Evolutionary conservation across 2,888 invertebrate species (phyloP).

Genomic region (Melanchra persicariae): DNA sequence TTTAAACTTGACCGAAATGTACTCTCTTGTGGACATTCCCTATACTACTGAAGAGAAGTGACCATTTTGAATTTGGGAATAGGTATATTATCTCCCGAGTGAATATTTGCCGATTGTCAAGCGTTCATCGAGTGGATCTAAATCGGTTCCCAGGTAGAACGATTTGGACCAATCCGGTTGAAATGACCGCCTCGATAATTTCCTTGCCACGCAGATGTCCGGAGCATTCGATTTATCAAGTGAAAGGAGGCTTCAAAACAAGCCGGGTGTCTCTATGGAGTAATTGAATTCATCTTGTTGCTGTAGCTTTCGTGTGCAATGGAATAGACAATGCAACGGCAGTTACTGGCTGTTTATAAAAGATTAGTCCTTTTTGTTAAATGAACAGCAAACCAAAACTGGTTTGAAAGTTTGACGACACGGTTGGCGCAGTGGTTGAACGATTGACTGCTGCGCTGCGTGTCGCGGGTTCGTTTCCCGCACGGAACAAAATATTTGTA

Average conservation of each 20-base stretch:
- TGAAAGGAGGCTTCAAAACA: constrained; percentile 41
- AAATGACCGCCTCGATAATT: constrained; percentile 58
- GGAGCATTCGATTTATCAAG: constrained; percentile 57
- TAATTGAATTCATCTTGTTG: constrained; percentile 36
- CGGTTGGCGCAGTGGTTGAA: no score
- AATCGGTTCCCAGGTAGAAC: constrained; percentile 2
- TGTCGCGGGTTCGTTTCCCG: no score
- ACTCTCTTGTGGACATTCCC: neutral
- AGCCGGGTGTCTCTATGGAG: constrained; percentile 8
- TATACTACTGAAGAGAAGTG: neutral
- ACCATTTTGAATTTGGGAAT: neutral
- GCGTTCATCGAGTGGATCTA: constrained; percentile 8
- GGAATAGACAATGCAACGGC: constrained; percentile 3
- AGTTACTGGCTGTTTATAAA: constrained; percentile 6
- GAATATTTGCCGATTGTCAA: constrained; percentile 38
- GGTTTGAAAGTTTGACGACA: no score
- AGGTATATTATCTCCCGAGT: neutral
- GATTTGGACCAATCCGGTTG: constrained; percentile 40
- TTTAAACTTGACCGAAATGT: neutral
- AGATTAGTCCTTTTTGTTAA: no score
- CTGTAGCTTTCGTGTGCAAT: constrained; percentile 27
- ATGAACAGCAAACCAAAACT: no score
- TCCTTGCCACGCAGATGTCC: constrained; percentile 50
- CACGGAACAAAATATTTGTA: no score
- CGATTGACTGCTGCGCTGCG: no score